These are phyloP conservation scores for Caenorhabditis parvicauda DNA, from an alignment of 2,888 invertebrate species.

Conservation along the genomic window DNA sequence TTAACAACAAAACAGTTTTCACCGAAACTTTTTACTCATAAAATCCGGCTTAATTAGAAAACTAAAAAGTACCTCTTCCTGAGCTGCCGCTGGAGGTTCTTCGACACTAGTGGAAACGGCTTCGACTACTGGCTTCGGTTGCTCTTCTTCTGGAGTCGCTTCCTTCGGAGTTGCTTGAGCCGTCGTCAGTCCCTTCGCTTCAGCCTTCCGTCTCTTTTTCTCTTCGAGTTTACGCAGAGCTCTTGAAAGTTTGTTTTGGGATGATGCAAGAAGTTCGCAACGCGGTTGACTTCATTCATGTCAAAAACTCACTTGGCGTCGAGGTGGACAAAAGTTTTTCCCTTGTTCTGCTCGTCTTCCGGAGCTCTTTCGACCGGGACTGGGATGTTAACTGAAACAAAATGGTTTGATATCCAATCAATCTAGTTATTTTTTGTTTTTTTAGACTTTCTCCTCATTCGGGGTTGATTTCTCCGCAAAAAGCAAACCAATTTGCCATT, in stretches of 20 bases:
- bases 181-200: conserved; percentile 11
- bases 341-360: conserved; percentile 30
- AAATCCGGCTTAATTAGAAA: neutral
- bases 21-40: neutral
- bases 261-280: no score
- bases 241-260: no score
- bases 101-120: conserved; percentile 55
- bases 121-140: neutral
- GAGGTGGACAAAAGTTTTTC: conserved; percentile 38
- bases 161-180: conserved; percentile 12
- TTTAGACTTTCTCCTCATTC: no score
- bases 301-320: conserved; percentile 19
- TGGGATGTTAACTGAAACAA: conserved; percentile 15
- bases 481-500: no score
- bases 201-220: conserved; percentile 20
- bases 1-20: no score
- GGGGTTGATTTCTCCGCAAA: no score
- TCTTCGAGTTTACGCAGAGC: conserved; percentile 16
- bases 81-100: conserved; percentile 59
- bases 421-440: no score
- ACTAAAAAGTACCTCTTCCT: conserved; percentile 13
- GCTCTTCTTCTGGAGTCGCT: conserved; percentile 8
- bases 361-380: conserved; percentile 11
- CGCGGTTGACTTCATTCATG: no score
- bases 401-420: no score